Conservation (phyloP, 2,888 invertebrate genomes). For the Dryocosmus kuriphilus region DNA sequence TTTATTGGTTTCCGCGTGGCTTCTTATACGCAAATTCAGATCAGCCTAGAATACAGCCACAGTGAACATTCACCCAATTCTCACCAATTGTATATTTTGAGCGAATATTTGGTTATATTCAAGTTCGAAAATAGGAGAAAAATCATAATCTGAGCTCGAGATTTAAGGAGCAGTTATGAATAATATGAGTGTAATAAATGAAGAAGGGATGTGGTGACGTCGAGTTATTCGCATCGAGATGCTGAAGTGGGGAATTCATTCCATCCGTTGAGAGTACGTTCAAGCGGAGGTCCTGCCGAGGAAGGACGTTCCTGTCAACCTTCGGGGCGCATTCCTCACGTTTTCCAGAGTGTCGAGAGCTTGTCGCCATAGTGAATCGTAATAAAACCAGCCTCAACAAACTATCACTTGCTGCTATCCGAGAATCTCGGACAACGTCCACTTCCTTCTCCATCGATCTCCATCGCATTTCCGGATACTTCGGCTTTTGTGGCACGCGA, state of each 20-base stretch:
- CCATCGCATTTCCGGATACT: slow-evolving; percentile 42
- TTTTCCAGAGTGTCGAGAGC: slow-evolving; percentile 66
- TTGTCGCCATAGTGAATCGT: slow-evolving; percentile 58
- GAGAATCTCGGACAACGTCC: slow-evolving; percentile 41
- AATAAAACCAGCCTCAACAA: slow-evolving; percentile 65
- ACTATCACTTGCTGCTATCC: slow-evolving; percentile 41
- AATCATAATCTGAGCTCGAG: neutral
- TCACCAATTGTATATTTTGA: neutral
- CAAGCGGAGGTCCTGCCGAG: neutral
- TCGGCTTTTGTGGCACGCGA: slow-evolving; percentile 35
- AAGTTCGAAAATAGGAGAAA: neutral
- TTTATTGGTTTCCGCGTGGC: slow-evolving; percentile 68
- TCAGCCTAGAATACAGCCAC: slow-evolving; percentile 8
- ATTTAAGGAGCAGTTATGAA: neutral
- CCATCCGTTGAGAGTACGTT: slow-evolving; percentile 42
- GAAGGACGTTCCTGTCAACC: slow-evolving; percentile 30
- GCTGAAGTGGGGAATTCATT: slow-evolving; percentile 64
- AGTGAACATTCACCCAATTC: slow-evolving; percentile 4
- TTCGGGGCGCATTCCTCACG: slow-evolving; percentile 65
- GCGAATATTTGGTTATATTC: neutral
- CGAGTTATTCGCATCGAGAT: slow-evolving; percentile 69
- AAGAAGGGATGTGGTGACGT: slow-evolving; percentile 50
- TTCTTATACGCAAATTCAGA: slow-evolving; percentile 36
- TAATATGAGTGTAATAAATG: neutral
- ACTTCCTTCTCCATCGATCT: slow-evolving; percentile 43